A percentile compares a stretch with the other conserved stretches of the same genome.
phyloP scores from a whole-genome alignment of 2,797 vertebrate species.

The Lepilemur septentrionalis region DNA sequence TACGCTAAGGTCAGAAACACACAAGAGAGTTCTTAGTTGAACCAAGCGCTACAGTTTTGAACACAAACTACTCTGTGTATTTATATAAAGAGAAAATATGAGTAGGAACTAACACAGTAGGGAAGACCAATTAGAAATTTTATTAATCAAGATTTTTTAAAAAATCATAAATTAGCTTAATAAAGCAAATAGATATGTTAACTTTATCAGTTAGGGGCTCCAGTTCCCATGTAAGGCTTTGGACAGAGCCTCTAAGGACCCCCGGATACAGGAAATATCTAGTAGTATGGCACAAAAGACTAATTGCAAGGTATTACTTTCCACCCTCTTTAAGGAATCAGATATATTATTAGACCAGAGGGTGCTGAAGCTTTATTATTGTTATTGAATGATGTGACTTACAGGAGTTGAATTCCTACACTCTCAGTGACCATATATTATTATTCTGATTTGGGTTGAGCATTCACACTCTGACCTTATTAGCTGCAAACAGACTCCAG shows the following conservation, averaged over 20 bases:
- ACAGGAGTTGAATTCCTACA: constrained; percentile 41
- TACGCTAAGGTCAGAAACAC: not conserved
- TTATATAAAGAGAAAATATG: not conserved
- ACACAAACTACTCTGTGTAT: not conserved
- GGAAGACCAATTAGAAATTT: not conserved
- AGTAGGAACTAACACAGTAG: not conserved
- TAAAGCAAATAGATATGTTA: not conserved
- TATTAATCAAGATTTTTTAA: constrained; percentile 21
- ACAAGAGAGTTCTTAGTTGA: not conserved
- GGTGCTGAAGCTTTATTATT: not conserved
- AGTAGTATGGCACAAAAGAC: not conserved
- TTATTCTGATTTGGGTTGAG: not conserved
- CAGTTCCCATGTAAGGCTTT: not conserved
- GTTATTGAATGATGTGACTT: constrained; percentile 55
- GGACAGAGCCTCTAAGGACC: not conserved
- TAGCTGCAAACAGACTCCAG: constrained; percentile 27
- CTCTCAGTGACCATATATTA: constrained; percentile 2
- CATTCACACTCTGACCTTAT: constrained; percentile 47
- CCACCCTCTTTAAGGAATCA: not conserved
- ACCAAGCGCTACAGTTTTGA: not conserved
- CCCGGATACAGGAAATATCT: not conserved
- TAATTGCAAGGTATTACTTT: not conserved
- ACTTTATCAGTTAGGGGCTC: not conserved
- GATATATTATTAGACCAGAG: constrained; percentile 25
- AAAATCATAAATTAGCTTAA: not conserved